Evolutionary conservation across 2,888 invertebrate species (phyloP).

Genomic region (Apamea anceps): DNA sequence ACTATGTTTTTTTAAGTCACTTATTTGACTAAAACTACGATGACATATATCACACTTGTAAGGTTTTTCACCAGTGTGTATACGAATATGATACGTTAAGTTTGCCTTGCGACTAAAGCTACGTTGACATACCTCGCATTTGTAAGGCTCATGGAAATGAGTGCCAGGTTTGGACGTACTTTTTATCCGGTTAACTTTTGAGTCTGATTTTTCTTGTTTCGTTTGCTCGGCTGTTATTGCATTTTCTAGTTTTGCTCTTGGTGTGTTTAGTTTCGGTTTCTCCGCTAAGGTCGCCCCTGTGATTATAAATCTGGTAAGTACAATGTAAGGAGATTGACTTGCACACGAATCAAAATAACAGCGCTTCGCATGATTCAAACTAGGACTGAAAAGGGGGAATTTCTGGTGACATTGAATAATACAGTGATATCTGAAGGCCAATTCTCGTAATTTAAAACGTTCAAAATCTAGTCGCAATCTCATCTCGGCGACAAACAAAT

Average conservation of each 20-base stretch:
- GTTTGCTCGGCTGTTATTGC: neutral
- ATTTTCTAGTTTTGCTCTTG: neutral
- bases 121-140: too few species aligned
- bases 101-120: too few species aligned
- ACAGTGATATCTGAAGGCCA: too few species aligned
- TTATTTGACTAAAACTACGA: neutral
- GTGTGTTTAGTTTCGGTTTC: neutral
- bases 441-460: too few species aligned
- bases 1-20: neutral
- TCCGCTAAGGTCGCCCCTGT: neutral
- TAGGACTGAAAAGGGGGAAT: neutral
- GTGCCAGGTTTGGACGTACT: neutral
- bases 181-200: neutral
- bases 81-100: neutral
- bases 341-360: neutral
- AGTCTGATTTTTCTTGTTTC: neutral
- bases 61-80: too few species aligned
- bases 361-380: neutral
- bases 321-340: neutral
- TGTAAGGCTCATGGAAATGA: neutral
- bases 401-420: neutral
- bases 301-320: neutral
- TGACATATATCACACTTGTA: neutral
- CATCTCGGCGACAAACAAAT: too few species aligned
- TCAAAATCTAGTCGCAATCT: too few species aligned